A percentile compares a stretch with the other conserved stretches of the same genome.
Evolutionary conservation across 2,113 vertebrate genomes (phyloP).

Genomic region (Perca fluviatilis): DNA sequence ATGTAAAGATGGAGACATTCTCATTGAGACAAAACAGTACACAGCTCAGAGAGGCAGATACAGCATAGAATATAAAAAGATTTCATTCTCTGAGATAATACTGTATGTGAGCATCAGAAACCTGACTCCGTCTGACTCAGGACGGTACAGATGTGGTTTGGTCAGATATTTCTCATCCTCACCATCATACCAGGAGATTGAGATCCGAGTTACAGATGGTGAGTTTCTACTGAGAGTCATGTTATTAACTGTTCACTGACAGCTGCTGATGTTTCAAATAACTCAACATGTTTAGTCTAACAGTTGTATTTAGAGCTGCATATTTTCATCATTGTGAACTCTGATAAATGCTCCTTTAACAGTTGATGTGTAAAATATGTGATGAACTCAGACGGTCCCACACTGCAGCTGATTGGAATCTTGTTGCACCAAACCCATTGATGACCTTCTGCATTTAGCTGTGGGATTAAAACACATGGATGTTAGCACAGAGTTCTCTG

Average conservation of each 20-base stretch:
- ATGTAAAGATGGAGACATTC: neutral
- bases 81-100: too few relatives aligned
- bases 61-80: neutral
- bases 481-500: too few relatives aligned
- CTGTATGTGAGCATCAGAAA: conserved; percentile 27
- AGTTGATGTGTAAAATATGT: too few relatives aligned
- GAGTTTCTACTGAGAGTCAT: conserved; percentile 9
- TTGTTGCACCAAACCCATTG: too few relatives aligned
- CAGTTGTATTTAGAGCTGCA: neutral
- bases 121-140: conserved; percentile 24
- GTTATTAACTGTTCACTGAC: neutral
- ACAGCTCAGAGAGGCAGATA: neutral
- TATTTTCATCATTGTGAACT: neutral
- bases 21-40: neutral
- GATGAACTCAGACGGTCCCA: too few relatives aligned
- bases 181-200: neutral
- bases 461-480: too few relatives aligned
- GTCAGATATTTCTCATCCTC: rapidly evolving
- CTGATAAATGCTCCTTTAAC: neutral
- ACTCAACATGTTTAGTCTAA: neutral
- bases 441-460: too few relatives aligned
- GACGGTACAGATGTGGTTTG: conserved; percentile 28
- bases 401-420: too few relatives aligned
- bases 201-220: conserved; percentile 32
- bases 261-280: neutral